Base-by-base conservation (phyloP, 2,888 invertebrate genomes). In the Cantharis flavilabris region DNA sequence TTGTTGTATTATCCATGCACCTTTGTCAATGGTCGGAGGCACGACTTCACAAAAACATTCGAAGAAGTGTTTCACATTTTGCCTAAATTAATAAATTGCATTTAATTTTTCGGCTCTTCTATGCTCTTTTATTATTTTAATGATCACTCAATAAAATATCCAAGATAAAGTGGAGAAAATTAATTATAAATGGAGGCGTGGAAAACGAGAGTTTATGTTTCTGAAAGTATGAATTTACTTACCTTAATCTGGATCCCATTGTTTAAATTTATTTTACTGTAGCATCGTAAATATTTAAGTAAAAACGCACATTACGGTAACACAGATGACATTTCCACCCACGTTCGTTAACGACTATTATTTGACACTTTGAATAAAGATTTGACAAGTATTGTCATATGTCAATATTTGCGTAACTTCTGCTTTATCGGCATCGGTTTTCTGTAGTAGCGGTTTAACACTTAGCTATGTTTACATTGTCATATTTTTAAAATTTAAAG, bases 1-100 rank as follows among this genome's bases (percentile, higher is more conserved):
- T 87, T 95, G 95, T 87, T 94, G 95, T 69, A 96, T 89, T 84
- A 97, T 94, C 89, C 94, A 93, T 76, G 94, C 91, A 75, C 90
- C 88, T 83, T 91, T 91, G 81, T 92, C 92, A 70, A 90, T 91
- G 64, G 91, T 90, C 79, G 95, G 92, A 75, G 91, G 91, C 49
- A 91, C 94, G 79, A 96, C 93, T 90, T 96, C 96, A 87, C 95
- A 95, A 87, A 95, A 96, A 86, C 95, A 93, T 88, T 96, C 95
- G 88, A 94, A 95, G 81, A 96, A 89, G 88, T 92, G 93, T 85
- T 92, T 92, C 76, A 95, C 94, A 89, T 95, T 94, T 85, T 94
- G 94, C 90, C 96, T 96, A 75, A 69, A 71, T 71, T 18, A 62
- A 62, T 28, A 63, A n/a, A 71, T 9, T 49, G 5, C 49, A 49